These are phyloP conservation scores for Pegea sp. DNA, from an alignment of 23 tunicate genomes.

Conservation along the genomic window DNA sequence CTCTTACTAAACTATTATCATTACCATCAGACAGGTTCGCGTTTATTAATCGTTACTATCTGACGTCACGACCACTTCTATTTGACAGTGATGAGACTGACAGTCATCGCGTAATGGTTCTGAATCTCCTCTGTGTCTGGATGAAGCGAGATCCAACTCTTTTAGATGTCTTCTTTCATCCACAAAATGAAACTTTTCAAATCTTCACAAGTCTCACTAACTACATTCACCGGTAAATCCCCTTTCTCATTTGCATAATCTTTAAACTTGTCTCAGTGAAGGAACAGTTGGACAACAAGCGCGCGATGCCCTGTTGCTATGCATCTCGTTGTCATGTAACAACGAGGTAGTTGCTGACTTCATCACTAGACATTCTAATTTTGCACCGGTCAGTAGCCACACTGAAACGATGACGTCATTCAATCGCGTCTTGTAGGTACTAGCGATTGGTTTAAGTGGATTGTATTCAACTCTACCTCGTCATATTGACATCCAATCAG, in stretches of 20 bases:
- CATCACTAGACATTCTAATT: constrained; percentile 53
- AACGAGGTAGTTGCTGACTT: constrained; percentile 57
- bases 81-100: constrained; percentile 56
- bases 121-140: constrained; percentile 89
- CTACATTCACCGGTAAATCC: constrained; percentile 47
- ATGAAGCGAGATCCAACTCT: constrained; percentile 83
- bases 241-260: background rate
- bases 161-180: constrained; percentile 55
- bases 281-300: constrained; percentile 92
- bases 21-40: constrained; percentile 10
- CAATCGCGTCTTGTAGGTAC: constrained; percentile 28
- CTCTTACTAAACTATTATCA: constrained; percentile 59
- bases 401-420: background rate
- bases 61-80: background rate
- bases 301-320: constrained; percentile 74
- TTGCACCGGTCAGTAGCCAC: constrained; percentile 68
- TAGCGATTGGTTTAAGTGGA: constrained; percentile 74
- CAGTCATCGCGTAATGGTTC: constrained; percentile 50
- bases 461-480: constrained; percentile 77
- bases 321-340: constrained; percentile 49
- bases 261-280: constrained; percentile 19
- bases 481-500: constrained; percentile 65
- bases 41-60: background rate
- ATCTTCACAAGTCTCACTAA: constrained; percentile 53
- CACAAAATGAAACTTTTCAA: constrained; percentile 19